These are phyloP conservation scores for Daphoenositta chrysoptera DNA, from an alignment of 2,113 vertebrate genomes.

Conservation along the genomic window DNA sequence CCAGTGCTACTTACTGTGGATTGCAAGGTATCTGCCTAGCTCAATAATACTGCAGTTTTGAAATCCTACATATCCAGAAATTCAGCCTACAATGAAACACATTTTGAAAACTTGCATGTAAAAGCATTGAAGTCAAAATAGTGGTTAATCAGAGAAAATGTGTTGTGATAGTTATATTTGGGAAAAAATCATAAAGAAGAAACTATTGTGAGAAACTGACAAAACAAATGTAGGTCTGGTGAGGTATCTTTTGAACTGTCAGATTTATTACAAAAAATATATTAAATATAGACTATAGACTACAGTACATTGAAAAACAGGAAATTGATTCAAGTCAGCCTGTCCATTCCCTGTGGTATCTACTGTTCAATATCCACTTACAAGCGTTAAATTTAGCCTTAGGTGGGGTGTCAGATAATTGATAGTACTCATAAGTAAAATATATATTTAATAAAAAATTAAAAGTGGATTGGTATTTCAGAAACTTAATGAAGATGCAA, in stretches of 20 bases:
- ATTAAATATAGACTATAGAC: neutral
- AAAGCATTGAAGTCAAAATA: neutral
- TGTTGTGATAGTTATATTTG: neutral
- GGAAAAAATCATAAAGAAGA: neutral
- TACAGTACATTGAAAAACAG: neutral
- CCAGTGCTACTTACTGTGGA: neutral
- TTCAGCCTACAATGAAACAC: neutral
- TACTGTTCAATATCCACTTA: neutral
- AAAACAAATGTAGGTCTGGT: neutral
- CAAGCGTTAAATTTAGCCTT: neutral
- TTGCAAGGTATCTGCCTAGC: neutral
- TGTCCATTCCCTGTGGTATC: neutral
- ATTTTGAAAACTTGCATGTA: neutral
- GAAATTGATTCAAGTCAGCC: neutral
- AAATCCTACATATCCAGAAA: neutral
- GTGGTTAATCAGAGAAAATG: neutral
- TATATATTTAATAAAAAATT: neutral
- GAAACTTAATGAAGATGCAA: neutral
- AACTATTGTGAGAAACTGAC: neutral
- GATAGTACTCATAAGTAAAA: neutral
- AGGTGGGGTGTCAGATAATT: neutral
- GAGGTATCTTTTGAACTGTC: neutral
- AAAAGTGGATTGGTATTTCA: neutral
- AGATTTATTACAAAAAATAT: neutral
- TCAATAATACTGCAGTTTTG: neutral